Evolutionary conservation across 2,113 vertebrate genomes (phyloP).

Genomic region (Hemiprocne comata): DNA sequence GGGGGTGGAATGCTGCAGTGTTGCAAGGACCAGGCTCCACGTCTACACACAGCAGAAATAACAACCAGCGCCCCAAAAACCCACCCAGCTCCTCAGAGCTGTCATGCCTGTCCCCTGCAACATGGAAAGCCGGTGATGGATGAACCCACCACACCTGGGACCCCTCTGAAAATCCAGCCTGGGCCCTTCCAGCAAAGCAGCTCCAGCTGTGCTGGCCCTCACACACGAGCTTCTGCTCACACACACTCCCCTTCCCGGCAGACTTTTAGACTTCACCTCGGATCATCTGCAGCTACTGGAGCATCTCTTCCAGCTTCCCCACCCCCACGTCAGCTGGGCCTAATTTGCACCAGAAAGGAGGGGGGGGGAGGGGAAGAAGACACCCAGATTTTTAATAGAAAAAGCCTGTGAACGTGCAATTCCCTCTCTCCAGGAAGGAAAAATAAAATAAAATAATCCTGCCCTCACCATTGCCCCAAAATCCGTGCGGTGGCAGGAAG

Average conservation of each 20-base stretch:
- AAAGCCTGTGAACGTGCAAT: constrained; percentile 35
- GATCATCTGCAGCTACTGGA: constrained; percentile 30
- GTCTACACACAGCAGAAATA: neutral
- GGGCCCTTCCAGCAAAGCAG: fast-evolving
- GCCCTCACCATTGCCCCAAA: neutral
- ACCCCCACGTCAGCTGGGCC: constrained; percentile 42
- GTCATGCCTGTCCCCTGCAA: neutral
- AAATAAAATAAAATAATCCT: neutral
- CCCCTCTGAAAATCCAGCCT: neutral
- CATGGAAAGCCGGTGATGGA: too few relatives aligned
- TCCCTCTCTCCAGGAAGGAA: neutral
- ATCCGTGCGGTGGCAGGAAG: neutral
- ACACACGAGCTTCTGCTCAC: neutral
- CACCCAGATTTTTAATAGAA: constrained; percentile 60
- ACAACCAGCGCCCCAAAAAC: neutral
- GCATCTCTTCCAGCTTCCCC: constrained; percentile 8
- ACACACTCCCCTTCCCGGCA: neutral
- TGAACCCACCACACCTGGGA: neutral
- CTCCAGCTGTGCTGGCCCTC: neutral
- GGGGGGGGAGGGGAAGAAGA: constrained; percentile 20
- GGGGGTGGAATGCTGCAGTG: constrained; percentile 77
- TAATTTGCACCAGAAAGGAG: constrained; percentile 37
- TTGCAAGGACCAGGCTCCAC: neutral
- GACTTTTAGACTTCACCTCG: constrained; percentile 14
- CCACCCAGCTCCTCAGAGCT: neutral